Conservation (phyloP, 2,113 vertebrate species). For the Nannobrachium achirus region DNA sequence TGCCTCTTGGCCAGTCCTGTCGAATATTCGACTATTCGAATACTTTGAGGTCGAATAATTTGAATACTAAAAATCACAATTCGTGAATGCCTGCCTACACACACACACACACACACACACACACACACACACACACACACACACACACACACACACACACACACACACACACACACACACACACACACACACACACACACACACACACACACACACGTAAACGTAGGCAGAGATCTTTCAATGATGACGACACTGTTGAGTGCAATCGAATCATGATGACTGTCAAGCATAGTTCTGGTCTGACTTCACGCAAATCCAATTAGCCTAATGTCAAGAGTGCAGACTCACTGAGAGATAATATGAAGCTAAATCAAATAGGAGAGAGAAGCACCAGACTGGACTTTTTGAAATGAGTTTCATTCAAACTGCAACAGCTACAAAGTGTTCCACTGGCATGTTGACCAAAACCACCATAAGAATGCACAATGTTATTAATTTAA, state of each 20-base stretch:
- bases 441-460: background rate
- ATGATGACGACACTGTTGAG: background rate
- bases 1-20: too few relatives aligned
- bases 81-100: too few relatives aligned
- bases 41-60: too few relatives aligned
- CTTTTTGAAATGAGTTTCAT: background rate
- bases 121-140: too few relatives aligned
- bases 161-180: too few relatives aligned
- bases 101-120: too few relatives aligned
- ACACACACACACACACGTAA: background rate
- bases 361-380: background rate
- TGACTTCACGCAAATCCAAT: constrained; percentile 24
- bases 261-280: background rate
- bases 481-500: too few relatives aligned
- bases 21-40: too few relatives aligned
- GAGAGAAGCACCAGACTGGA: background rate
- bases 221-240: background rate
- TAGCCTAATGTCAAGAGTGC: constrained; percentile 10
- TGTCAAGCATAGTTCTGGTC: background rate
- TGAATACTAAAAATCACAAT: too few relatives aligned
- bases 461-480: background rate
- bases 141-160: too few relatives aligned
- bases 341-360: constrained; percentile 23
- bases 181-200: too few relatives aligned
- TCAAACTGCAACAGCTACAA: background rate